Evolutionary conservation across 2,888 invertebrate genomes (phyloP).

Genomic region (Ypsolopha scabrella): DNA sequence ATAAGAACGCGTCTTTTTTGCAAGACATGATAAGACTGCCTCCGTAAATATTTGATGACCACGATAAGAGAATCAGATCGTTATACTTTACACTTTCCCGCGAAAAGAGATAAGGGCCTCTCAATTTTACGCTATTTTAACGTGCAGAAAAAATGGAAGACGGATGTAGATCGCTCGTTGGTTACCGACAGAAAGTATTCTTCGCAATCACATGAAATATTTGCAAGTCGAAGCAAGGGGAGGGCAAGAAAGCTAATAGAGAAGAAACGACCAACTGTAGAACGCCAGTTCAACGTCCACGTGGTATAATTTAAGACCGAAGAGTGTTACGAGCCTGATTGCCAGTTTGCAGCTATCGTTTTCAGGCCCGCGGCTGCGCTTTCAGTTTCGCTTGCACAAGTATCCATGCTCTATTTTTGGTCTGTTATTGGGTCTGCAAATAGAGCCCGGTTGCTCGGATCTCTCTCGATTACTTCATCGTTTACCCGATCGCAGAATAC

Average conservation of each 20-base stretch:
- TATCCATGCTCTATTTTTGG: slow-evolving; percentile 25
- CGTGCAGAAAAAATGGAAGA: background rate
- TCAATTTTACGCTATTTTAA: background rate
- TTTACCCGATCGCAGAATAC: slow-evolving; percentile 1
- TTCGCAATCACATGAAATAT: no score
- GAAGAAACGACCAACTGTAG: background rate
- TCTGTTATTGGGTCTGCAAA: slow-evolving; percentile 18
- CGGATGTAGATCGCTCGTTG: no score
- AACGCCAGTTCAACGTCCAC: background rate
- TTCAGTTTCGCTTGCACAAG: slow-evolving; percentile 29
- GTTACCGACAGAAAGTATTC: no score
- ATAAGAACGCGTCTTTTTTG: slow-evolving; percentile 7
- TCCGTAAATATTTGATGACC: slow-evolving; percentile 41
- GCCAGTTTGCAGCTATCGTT: slow-evolving; percentile 40
- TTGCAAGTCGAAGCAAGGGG: no score
- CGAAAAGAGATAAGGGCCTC: slow-evolving; percentile 23
- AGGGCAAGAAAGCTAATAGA: background rate
- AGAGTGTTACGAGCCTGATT: slow-evolving; percentile 15
- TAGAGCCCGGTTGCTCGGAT: slow-evolving; percentile 10
- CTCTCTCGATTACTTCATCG: slow-evolving; percentile 15
- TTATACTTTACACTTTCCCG: slow-evolving; percentile 58
- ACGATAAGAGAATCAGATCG: slow-evolving; percentile 53
- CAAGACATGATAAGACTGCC: slow-evolving; percentile 38
- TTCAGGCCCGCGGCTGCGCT: slow-evolving; percentile 39
- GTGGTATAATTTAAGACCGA: background rate